These are phyloP conservation scores for Hippoglossus hippoglossus DNA, from an alignment of 2,797 vertebrate genomes.

Conservation along the genomic window DNA sequence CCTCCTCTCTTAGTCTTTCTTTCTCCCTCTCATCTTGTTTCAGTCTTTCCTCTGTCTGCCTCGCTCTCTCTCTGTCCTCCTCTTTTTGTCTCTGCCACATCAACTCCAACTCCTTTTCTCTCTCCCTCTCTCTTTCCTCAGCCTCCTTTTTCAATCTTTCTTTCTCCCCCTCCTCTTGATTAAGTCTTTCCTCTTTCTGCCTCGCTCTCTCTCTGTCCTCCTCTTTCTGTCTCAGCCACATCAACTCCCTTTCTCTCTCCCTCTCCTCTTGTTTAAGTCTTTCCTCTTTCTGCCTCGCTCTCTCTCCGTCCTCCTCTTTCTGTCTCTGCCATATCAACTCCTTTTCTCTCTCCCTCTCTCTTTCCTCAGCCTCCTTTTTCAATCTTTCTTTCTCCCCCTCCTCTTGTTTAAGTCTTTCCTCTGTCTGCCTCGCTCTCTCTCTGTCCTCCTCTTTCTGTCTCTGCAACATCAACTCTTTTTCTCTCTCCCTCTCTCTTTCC, in stretches of 20 bases:
- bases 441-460: conserved; percentile 33
- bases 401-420: conserved; percentile 8
- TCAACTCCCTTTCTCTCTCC: conserved; percentile 32
- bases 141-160: conserved; percentile 18
- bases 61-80: conserved; percentile 22
- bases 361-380: conserved; percentile 3
- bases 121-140: conserved; percentile 7
- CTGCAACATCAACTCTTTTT: conserved; percentile 6
- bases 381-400: conserved; percentile 33
- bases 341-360: neutral
- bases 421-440: conserved; percentile 8
- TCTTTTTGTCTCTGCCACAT: conserved; percentile 28
- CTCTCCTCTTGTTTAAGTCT: conserved; percentile 23
- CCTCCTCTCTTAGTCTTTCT: conserved; percentile 9
- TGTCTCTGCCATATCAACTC: conserved; percentile 12
- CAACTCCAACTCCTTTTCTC: conserved; percentile 9
- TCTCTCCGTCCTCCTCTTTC: conserved; percentile 20
- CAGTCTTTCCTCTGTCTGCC: conserved; percentile 16
- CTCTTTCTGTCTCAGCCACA: conserved; percentile 7
- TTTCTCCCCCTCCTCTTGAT: conserved; percentile 34
- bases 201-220: conserved; percentile 16
- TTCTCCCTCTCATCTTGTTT: conserved; percentile 38
- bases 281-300: conserved; percentile 5
- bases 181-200: neutral
- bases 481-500: conserved; percentile 3